Evolutionary conservation across 2,888 invertebrate species (phyloP).

Genomic region (Acanthoscelides obtectus): DNA sequence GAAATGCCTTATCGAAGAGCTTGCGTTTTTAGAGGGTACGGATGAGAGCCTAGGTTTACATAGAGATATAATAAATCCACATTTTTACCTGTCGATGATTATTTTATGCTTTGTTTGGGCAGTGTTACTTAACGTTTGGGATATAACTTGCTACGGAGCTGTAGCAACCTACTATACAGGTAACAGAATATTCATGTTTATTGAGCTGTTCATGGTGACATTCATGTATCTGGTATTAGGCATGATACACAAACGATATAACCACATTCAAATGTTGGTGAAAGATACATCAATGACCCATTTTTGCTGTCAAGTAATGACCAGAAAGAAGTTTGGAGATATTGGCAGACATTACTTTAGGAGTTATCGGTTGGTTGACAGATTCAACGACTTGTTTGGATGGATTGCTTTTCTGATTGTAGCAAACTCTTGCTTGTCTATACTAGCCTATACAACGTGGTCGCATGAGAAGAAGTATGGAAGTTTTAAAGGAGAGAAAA

Average conservation of each 20-base stretch:
- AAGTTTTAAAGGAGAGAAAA: not conserved
- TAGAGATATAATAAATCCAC: not conserved
- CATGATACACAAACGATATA: not conserved
- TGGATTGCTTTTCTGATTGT: not conserved
- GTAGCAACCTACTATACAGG: not conserved
- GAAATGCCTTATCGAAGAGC: not conserved
- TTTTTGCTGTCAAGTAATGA: not conserved
- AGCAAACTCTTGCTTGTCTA: not conserved
- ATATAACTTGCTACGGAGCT: not conserved
- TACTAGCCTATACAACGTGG: not conserved
- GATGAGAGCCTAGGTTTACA: not conserved
- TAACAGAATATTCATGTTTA: not conserved
- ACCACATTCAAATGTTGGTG: not conserved
- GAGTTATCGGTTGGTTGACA: not conserved
- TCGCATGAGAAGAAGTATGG: not conserved
- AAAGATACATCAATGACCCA: not conserved
- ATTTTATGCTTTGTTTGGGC: not conserved
- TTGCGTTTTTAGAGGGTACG: not conserved
- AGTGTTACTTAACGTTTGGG: not conserved
- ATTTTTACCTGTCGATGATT: not conserved
- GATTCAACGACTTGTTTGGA: not conserved
- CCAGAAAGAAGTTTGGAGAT: not conserved
- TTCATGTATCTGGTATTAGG: not conserved
- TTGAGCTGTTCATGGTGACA: not conserved
- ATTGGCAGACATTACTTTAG: not conserved